A percentile compares a stretch with the other conserved stretches of the same genome.
These are phyloP conservation scores for Jordanella pulchra DNA, from an alignment of 2,797 vertebrate species.

Conservation along the genomic window DNA sequence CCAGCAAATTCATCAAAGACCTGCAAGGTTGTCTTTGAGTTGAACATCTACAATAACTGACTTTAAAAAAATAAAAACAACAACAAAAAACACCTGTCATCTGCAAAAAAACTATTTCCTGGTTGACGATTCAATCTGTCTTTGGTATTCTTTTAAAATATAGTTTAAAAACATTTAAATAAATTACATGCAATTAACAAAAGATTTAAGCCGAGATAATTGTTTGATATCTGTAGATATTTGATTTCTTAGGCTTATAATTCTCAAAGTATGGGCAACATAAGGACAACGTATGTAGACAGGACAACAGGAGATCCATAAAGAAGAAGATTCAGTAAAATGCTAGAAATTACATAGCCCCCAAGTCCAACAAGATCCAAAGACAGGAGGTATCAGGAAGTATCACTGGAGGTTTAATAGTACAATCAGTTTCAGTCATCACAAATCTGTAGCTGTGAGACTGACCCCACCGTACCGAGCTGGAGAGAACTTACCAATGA, in stretches of 20 bases:
- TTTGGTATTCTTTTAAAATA: background rate
- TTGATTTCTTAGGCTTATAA: no score
- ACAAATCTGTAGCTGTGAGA: background rate
- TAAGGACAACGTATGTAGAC: no score
- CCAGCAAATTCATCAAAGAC: background rate
- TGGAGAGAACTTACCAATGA: background rate
- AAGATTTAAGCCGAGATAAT: background rate
- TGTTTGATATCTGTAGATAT: background rate
- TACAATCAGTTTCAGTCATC: background rate
- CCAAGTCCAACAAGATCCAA: background rate
- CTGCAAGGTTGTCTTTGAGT: background rate
- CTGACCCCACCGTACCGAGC: background rate
- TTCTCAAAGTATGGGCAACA: no score
- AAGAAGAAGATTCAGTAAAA: no score
- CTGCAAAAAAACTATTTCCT: background rate
- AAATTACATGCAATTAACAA: background rate
- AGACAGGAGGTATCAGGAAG: background rate
- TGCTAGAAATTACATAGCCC: background rate
- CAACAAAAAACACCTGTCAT: background rate
- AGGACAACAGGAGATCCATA: no score
- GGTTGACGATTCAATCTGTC: background rate
- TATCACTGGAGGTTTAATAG: background rate
- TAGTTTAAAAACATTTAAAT: background rate
- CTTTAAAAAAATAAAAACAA: background rate
- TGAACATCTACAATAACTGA: background rate